Conservation (phyloP, 2,113 vertebrate species). For the Nanger granti region DNA sequence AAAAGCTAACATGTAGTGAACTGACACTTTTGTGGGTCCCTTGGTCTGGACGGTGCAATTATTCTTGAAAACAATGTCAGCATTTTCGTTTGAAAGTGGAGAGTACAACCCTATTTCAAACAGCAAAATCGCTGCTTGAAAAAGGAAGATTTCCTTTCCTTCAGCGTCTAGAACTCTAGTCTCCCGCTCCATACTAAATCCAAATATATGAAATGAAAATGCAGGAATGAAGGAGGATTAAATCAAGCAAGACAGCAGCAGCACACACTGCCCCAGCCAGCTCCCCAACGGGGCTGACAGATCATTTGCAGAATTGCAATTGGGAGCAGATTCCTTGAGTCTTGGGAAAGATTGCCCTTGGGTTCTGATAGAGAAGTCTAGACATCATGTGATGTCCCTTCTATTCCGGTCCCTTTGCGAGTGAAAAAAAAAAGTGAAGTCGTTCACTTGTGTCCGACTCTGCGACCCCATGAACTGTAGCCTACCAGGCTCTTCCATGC, state of each 20-base stretch:
- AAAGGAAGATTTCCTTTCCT: neutral
- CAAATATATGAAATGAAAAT: neutral
- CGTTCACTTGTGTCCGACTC: neutral
- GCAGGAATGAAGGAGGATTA: neutral
- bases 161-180: neutral
- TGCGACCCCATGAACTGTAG: neutral
- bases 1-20: neutral
- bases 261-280: neutral
- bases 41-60: slow-evolving; percentile 24
- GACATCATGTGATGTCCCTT: accelerated
- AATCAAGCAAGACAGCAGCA: neutral
- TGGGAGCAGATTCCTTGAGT: neutral
- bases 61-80: slow-evolving; percentile 52
- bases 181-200: neutral
- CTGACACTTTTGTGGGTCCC: slow-evolving; percentile 44
- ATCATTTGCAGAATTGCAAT: neutral
- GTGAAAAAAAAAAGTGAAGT: neutral
- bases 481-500: neutral
- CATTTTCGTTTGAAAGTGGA: neutral
- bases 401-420: neutral
- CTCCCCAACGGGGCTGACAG: neutral
- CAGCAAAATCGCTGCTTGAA: neutral
- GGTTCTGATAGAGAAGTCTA: neutral
- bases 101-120: neutral
- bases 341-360: neutral